Base-by-base conservation (phyloP, 1,140 invertebrate genomes). In the Pogonognathellus flavescens region DNA sequence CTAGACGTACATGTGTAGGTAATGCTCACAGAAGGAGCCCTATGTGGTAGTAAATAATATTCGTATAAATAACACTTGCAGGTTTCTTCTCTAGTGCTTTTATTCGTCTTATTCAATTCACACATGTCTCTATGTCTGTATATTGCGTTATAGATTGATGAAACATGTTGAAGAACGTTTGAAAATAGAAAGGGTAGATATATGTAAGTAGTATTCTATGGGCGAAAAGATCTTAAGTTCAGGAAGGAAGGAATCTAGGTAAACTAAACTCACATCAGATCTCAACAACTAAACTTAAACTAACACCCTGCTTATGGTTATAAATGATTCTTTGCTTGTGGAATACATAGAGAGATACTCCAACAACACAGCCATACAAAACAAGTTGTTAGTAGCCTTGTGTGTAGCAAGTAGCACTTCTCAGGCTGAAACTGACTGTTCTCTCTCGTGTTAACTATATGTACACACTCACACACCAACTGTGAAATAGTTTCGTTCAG, bases 191-290 rank as follows among this genome's bases (percentile, higher is more conserved):
- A 13, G 14, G 62, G 11, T 70, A 25, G 31, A n/a, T 41, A 49
- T 70, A 31, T 5, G 13, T 49, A 31, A 22, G 14, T 16, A 13
- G 70, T 14, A 76, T 41, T n/a, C 14, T 49, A n/a, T 49, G 70
- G 13, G 4, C 49, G 70, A 31, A 76, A 41, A 31, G 70, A 76
- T 49, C 70, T 76, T 16, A 49, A 50, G 11, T 16, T 50, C 70
- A 76, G 70, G 70, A 76, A 76, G 70, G 70, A 76, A 76, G 16
- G 14, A 66, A 66, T 25, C 25, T 66, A 66, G 25, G 16, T 6
- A 66, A 66, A 20, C 25, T 66, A 66, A 62, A 76, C 70, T 76
- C 70, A 76, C 70, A 76, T 76, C 70, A 76, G 25, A 76, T 76
- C 70, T 50, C 70, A 76, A 76, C 70, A 76, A 50, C 70, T 76